Evolutionary conservation across 92 coral and sea anemone species (phyloP).

Genomic region (Heliopora coerulea): DNA sequence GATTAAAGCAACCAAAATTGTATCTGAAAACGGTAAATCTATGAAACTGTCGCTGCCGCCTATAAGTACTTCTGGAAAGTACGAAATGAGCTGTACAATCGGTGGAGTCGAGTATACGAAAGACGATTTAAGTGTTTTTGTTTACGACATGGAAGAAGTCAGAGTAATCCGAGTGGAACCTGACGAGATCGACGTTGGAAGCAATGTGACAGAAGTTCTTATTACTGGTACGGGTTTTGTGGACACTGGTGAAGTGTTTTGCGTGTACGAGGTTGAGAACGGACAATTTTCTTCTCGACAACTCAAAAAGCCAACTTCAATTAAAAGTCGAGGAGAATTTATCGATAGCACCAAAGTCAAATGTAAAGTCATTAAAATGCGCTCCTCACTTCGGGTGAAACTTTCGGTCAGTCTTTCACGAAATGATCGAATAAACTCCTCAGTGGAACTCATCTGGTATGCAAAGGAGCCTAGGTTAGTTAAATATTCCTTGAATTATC

Average conservation of each 20-base stretch:
- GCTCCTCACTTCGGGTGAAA: background rate
- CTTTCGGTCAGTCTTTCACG: background rate
- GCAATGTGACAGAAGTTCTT: background rate
- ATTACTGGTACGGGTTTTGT: slow-evolving; percentile 15
- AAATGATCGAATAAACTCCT: background rate
- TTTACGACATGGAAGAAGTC: background rate
- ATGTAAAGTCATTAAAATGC: background rate
- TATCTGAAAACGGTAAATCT: background rate
- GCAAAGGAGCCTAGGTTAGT: background rate
- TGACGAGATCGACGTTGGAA: background rate
- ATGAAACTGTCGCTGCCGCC: background rate
- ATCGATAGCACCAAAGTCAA: slow-evolving; percentile 1
- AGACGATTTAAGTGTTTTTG: background rate
- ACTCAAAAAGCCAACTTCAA: background rate
- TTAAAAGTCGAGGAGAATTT: background rate
- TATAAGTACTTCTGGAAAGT: background rate
- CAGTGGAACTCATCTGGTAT: background rate
- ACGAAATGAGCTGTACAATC: background rate
- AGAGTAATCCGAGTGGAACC: slow-evolving; percentile 14
- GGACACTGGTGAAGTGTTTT: slow-evolving; percentile 1
- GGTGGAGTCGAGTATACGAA: background rate
- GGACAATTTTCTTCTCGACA: too few relatives aligned
- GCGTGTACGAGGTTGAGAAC: background rate
- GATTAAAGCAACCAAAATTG: background rate
- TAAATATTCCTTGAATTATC: background rate